phyloP scores from a whole-genome alignment of 2,888 invertebrate genomes.

The Orgyia antiqua region DNA sequence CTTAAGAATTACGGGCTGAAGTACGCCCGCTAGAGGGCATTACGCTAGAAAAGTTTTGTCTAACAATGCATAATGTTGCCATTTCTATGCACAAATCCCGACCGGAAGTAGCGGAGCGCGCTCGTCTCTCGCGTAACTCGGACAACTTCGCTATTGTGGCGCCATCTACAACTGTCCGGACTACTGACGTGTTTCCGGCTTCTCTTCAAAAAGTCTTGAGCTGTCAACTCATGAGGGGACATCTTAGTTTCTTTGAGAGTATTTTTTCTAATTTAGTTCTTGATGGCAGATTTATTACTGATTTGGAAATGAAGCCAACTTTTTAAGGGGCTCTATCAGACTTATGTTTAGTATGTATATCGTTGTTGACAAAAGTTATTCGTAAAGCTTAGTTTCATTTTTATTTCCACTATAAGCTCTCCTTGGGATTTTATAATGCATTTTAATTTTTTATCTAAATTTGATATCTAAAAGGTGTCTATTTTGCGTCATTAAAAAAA shows the following conservation, averaged over 20 bases:
- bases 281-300: slow-evolving; percentile 54
- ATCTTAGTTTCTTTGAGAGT: slow-evolving; percentile 68
- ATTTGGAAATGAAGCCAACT: slow-evolving; percentile 20
- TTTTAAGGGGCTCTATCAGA: background rate
- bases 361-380: too few species aligned
- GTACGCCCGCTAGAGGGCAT: slow-evolving; percentile 59
- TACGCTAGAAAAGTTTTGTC: slow-evolving; percentile 67
- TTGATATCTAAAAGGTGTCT: background rate
- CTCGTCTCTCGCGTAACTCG: slow-evolving; percentile 41
- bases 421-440: too few species aligned
- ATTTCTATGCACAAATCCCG: slow-evolving; percentile 71
- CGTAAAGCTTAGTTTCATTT: too few species aligned
- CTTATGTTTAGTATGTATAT: too few species aligned
- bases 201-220: slow-evolving; percentile 72
- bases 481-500: too few species aligned
- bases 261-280: slow-evolving; percentile 58
- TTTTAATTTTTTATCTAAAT: too few species aligned
- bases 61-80: slow-evolving; percentile 75
- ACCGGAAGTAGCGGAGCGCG: slow-evolving; percentile 54
- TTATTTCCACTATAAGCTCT: too few species aligned
- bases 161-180: slow-evolving; percentile 70
- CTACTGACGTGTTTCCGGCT: slow-evolving; percentile 70
- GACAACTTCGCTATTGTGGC: slow-evolving; percentile 66
- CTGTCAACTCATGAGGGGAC: slow-evolving; percentile 66
- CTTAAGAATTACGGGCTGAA: slow-evolving; percentile 53